Percentiles rank a stretch among this genome's conserved stretches.
These are phyloP conservation scores for Ericerus pela DNA, from an alignment of 1,140 invertebrate species.

Conservation along the genomic window DNA sequence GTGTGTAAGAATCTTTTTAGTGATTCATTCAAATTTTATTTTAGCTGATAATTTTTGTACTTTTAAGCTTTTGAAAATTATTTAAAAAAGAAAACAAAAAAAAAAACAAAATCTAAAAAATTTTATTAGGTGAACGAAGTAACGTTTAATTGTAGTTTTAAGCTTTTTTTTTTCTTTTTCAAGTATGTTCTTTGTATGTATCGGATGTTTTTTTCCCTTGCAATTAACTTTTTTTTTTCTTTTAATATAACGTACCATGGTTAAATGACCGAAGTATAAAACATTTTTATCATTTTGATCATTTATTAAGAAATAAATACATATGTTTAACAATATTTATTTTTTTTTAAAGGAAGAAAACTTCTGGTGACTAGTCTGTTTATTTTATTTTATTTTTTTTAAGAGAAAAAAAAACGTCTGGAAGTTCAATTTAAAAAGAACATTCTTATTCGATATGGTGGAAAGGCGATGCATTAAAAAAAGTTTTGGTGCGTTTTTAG, in stretches of 20 bases:
- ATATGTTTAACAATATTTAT: neutral
- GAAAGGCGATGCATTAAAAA: no score
- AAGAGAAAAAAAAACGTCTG: no score
- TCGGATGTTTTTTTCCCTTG: neutral
- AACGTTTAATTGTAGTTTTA: constrained; percentile 9
- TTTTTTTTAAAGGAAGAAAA: constrained; percentile 4
- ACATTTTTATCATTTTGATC: constrained; percentile 8
- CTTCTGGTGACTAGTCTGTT: no score
- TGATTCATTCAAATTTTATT: neutral
- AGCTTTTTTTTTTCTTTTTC: constrained; percentile 1
- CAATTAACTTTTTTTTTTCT: constrained; percentile 8
- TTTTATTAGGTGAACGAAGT: constrained; percentile 11
- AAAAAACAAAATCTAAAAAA: neutral
- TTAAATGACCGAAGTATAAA: constrained; percentile 4
- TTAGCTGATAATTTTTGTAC: constrained; percentile 8
- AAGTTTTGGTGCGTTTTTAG: no score
- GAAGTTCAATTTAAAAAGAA: no score
- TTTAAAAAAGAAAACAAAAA: constrained; percentile 5
- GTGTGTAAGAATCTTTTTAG: constrained; percentile 5
- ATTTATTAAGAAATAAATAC: constrained; percentile 13
- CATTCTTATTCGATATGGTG: no score
- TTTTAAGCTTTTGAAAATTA: constrained; percentile 7
- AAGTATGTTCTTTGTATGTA: neutral
- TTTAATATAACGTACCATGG: neutral
- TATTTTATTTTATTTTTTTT: no score